phyloP scores from a whole-genome alignment of 2,888 invertebrate genomes.

The Hirtodrosophila trivittata region DNA sequence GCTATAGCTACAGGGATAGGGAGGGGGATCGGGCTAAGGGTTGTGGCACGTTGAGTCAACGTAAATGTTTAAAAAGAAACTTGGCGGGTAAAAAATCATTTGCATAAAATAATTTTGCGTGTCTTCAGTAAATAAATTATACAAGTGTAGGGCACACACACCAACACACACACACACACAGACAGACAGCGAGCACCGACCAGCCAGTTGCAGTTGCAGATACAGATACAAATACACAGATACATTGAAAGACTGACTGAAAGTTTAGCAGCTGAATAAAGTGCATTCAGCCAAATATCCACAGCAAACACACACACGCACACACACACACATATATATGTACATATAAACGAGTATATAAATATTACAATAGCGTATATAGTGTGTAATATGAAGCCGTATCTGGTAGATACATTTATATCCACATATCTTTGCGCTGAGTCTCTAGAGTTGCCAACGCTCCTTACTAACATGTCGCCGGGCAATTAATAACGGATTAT shows the following conservation, averaged over 20 bases:
- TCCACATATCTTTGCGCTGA: slow-evolving; percentile 2
- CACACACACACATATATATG: slow-evolving; percentile 4
- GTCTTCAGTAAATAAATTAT: slow-evolving; percentile 79
- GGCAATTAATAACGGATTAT: slow-evolving; percentile 79
- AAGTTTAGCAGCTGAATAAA: slow-evolving; percentile 15
- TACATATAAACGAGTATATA: too few relatives aligned
- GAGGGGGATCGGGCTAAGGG: background rate
- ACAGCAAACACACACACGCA: slow-evolving; percentile 4
- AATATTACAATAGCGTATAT: too few relatives aligned
- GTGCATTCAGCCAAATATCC: slow-evolving; percentile 17
- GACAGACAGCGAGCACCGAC: background rate
- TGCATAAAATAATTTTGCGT: slow-evolving; percentile 80
- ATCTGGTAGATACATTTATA: slow-evolving; percentile 41
- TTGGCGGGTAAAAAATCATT: slow-evolving; percentile 63
- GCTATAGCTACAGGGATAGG: too few relatives aligned
- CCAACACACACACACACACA: slow-evolving; percentile 28
- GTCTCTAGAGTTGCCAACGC: slow-evolving; percentile 33
- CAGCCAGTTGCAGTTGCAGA: slow-evolving; percentile 12
- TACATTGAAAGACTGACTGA: slow-evolving; percentile 16
- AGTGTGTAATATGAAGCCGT: too few relatives aligned
- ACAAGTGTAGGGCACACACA: slow-evolving; percentile 51
- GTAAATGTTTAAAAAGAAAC: slow-evolving; percentile 44
- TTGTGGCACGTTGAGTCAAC: slow-evolving; percentile 71
- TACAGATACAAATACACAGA: too few relatives aligned
- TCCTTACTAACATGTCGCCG: slow-evolving; percentile 68